Percentiles rank a stretch among this genome's conserved stretches.
phyloP scores from a whole-genome alignment of 2,888 invertebrate species.

The Macaria notata region DNA sequence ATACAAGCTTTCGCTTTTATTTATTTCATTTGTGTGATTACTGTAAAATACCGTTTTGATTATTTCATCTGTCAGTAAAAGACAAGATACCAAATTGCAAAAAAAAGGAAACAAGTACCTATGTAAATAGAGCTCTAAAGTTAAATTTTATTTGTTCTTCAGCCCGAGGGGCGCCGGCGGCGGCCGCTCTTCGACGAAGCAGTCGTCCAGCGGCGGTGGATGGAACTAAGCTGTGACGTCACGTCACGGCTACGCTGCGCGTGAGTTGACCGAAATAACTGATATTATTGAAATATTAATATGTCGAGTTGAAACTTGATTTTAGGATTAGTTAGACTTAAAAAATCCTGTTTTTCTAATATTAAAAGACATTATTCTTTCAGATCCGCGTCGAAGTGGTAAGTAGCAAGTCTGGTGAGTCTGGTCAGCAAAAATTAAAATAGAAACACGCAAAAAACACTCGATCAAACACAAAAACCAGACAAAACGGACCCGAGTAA shows the following conservation, averaged over 20 bases:
- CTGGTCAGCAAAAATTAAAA: constrained; percentile 31
- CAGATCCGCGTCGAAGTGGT: constrained; percentile 39
- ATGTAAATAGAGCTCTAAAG: no score
- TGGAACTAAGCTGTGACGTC: constrained; percentile 11
- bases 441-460: constrained; percentile 28
- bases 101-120: no score
- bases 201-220: constrained; percentile 5
- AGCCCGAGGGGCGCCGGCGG: constrained; percentile 19
- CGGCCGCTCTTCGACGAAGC: constrained; percentile 8
- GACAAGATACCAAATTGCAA: no score
- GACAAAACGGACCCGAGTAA: constrained; percentile 29
- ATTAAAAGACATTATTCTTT: constrained; percentile 6
- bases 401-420: constrained; percentile 49
- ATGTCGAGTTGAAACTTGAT: no score
- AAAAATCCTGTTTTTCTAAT: neutral
- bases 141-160: neutral
- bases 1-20: no score
- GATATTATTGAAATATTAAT: no score
- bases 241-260: constrained; percentile 1
- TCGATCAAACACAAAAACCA: constrained; percentile 33
- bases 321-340: no score
- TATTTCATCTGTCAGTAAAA: no score
- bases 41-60: no score
- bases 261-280: constrained; percentile 10
- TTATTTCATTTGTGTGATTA: no score